Evolutionary conservation across 2,888 invertebrate species (phyloP).

Genomic region (Epinotia nisella): DNA sequence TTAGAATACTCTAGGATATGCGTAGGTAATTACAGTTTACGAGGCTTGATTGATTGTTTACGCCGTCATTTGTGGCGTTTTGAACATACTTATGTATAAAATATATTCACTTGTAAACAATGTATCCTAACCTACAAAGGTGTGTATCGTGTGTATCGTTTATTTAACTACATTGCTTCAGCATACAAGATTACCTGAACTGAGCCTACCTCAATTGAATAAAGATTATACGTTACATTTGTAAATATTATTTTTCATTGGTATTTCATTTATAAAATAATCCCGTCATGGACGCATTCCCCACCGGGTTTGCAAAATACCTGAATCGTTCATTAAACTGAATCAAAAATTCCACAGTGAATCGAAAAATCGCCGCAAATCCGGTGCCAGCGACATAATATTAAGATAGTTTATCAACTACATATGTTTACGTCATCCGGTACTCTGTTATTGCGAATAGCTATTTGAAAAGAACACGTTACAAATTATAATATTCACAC

Average conservation of each 20-base stretch:
- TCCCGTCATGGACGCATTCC: constrained; percentile 15
- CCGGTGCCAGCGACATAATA: constrained; percentile 15
- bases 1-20: neutral
- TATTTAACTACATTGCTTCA: neutral
- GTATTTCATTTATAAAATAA: constrained; percentile 26
- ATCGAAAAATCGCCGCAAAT: constrained; percentile 50
- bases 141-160: neutral
- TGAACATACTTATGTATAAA: neutral
- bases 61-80: neutral
- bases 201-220: neutral
- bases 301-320: constrained; percentile 48
- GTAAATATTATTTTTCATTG: constrained; percentile 16
- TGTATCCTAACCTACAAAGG: no score
- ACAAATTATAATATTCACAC: no score
- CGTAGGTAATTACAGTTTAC: neutral
- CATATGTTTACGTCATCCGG: constrained; percentile 30
- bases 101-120: no score
- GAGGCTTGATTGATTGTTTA: neutral
- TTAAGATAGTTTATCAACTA: constrained; percentile 42
- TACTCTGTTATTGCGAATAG: neutral
- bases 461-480: neutral
- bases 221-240: constrained; percentile 1
- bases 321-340: constrained; percentile 51
- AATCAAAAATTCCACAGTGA: constrained; percentile 52
- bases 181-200: neutral